Evolutionary conservation across 2,888 invertebrate species (phyloP).

Genomic region (Crepidodera aurea): DNA sequence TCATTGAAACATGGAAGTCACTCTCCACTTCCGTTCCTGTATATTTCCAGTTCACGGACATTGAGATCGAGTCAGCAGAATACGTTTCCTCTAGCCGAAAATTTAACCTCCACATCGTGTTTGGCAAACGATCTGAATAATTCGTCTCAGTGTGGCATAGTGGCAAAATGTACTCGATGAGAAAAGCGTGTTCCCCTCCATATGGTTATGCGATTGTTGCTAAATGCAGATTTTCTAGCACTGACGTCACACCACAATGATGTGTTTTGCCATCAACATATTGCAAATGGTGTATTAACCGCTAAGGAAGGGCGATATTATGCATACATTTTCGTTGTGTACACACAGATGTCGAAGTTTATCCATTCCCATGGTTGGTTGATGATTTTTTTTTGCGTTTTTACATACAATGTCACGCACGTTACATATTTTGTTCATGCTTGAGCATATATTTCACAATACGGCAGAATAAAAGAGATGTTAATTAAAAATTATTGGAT

Average conservation of each 20-base stretch:
- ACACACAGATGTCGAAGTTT: not conserved
- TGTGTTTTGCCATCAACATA: conserved; percentile 9
- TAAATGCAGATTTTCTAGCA: conserved; percentile 13
- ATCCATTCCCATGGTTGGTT: not conserved
- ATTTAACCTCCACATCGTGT: conserved; percentile 23
- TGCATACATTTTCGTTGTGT: conserved; percentile 4
- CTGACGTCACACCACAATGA: not conserved
- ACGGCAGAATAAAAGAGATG: too few relatives aligned
- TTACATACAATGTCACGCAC: not conserved
- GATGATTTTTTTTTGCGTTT: not conserved
- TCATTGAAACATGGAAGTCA: not conserved
- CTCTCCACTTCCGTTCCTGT: not conserved
- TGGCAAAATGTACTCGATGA: conserved; percentile 24
- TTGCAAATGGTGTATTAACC: conserved; percentile 20
- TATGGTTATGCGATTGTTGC: conserved; percentile 9
- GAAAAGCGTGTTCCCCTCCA: conserved; percentile 16
- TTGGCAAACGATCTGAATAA: conserved; percentile 35
- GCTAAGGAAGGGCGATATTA: not conserved
- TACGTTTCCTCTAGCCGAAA: not conserved
- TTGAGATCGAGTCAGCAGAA: not conserved
- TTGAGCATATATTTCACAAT: too few relatives aligned
- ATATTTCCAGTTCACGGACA: not conserved
- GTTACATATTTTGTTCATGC: not conserved
- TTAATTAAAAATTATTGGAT: too few relatives aligned
- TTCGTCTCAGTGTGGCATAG: conserved; percentile 27